Conservation (phyloP, 2,113 vertebrate genomes). For the Marmota monax region DNA sequence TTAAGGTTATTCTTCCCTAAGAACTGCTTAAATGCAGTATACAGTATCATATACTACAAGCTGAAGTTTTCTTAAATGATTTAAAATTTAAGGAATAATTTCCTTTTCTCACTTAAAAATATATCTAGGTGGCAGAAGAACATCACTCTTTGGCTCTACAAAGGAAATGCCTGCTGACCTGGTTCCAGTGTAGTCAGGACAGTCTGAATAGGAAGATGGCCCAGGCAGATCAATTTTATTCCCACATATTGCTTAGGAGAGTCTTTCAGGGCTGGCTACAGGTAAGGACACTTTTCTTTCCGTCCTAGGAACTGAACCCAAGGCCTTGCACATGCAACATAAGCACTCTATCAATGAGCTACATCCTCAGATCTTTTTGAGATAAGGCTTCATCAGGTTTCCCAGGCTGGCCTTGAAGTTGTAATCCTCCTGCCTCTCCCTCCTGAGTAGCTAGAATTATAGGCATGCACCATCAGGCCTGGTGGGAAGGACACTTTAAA, state of each 20-base stretch:
- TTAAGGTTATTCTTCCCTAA: neutral
- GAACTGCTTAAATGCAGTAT: neutral
- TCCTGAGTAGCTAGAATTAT: neutral
- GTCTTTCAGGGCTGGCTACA: constrained; percentile 90
- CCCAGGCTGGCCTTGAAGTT: neutral
- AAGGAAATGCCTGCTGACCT: constrained; percentile 87
- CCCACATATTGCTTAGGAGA: constrained; percentile 86
- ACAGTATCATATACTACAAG: neutral
- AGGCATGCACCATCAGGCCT: too few relatives aligned
- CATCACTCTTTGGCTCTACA: constrained; percentile 88
- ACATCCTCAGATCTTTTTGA: neutral
- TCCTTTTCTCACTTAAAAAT: constrained; percentile 68
- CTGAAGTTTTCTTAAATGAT: constrained; percentile 41
- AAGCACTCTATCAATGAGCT: neutral
- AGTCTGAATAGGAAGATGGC: constrained; percentile 85
- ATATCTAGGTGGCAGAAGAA: constrained; percentile 90
- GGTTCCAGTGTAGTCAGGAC: constrained; percentile 87
- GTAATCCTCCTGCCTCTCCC: neutral
- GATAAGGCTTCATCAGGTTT: neutral
- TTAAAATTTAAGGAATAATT: constrained; percentile 55
- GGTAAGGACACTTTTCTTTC: constrained; percentile 83
- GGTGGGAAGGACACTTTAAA: neutral
- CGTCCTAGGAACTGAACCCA: neutral
- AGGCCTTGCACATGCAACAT: too few relatives aligned
- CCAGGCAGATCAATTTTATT: constrained; percentile 88